Percentiles rank a stretch among this genome's conserved stretches.
phyloP scores from a whole-genome alignment of 2,888 invertebrate species.

The Drosophila trichaetosa region DNA sequence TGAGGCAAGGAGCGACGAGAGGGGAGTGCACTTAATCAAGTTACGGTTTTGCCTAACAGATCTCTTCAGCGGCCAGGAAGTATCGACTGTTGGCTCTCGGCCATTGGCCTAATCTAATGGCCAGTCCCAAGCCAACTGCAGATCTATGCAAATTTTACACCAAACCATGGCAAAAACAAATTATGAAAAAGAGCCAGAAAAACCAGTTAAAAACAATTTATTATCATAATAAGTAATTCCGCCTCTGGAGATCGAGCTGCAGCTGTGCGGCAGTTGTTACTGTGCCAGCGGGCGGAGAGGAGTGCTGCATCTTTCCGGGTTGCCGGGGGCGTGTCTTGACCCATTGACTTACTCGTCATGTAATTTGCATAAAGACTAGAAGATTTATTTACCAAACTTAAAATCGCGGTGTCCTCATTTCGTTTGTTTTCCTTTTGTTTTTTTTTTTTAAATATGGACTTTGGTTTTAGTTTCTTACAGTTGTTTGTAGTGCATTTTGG shows the following conservation, averaged over 20 bases:
- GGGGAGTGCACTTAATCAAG: conserved; percentile 47
- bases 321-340: conserved; percentile 53
- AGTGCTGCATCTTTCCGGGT: conserved; percentile 38
- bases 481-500: conserved; percentile 1
- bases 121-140: conserved; percentile 48
- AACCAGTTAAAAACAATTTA: conserved; percentile 74
- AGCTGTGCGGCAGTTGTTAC: conserved; percentile 33
- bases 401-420: conserved; percentile 5
- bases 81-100: conserved; percentile 24
- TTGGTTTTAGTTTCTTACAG: conserved; percentile 26
- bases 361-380: conserved; percentile 44
- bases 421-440: conserved; percentile 6
- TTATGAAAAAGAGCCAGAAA: conserved; percentile 52
- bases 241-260: conserved; percentile 54
- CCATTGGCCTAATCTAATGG: conserved; percentile 50
- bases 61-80: conserved; percentile 53
- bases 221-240: conserved; percentile 73
- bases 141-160: conserved; percentile 67
- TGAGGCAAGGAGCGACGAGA: background rate
- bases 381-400: conserved; percentile 10
- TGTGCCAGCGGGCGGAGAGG: background rate
- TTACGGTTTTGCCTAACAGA: conserved; percentile 39
- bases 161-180: background rate
- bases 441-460: conserved; percentile 22
- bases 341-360: conserved; percentile 70